Evolutionary conservation across 2,113 vertebrate genomes (phyloP), one percentile per base, ranked within the genome.

Genomic region (Pygoscelis adeliae): DNA sequence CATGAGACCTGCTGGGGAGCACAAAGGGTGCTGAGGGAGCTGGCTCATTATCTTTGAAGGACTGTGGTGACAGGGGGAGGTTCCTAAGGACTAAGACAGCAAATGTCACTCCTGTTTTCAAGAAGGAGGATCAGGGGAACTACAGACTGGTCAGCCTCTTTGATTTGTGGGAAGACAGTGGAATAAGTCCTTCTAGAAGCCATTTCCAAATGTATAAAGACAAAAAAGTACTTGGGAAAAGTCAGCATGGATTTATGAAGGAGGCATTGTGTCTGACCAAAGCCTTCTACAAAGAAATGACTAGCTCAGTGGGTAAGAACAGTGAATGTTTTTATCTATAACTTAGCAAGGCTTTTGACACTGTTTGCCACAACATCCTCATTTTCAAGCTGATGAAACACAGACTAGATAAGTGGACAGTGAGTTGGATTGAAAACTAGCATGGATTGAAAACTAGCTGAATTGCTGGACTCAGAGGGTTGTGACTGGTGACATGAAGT

Each of bases 401-500:
- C 17, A 72, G 47, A 13, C 32, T 47, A 38, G 30, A 8, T 18
- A 87, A 81, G 7, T 23, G 26, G 42, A 19, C 8, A 83, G 25
- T 27, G 46, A 62, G 5, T 2, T 83, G 32, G 40, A 15, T 4
- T 40, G 40, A 79, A 53, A 78, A 50, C 46, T 40, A 32, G 5
- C 34, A 59, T 22, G 55, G 34, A 13, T 21, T 47, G 42, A 59
- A 91, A 73, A 62, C 13, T 22, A 8, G 10, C 34, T n/a, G 47
- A 49, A 82, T 5, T 44, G 3, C 20, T 83, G 36, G 29, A 15
- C 19, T 30, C 11, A 25, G 40, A 70, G 3, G 1, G 21, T 83
- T 61, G 34, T 3, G 9, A 1, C 0, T 30, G 53, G 9, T 80
- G 61, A 2, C 11, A 11, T 23, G 55, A 83, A 42, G n/a, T 36